A percentile compares a stretch with the other conserved stretches of the same genome.
Evolutionary conservation across 2,888 invertebrate species (phyloP).

Genomic region (Ophioninae sp.): DNA sequence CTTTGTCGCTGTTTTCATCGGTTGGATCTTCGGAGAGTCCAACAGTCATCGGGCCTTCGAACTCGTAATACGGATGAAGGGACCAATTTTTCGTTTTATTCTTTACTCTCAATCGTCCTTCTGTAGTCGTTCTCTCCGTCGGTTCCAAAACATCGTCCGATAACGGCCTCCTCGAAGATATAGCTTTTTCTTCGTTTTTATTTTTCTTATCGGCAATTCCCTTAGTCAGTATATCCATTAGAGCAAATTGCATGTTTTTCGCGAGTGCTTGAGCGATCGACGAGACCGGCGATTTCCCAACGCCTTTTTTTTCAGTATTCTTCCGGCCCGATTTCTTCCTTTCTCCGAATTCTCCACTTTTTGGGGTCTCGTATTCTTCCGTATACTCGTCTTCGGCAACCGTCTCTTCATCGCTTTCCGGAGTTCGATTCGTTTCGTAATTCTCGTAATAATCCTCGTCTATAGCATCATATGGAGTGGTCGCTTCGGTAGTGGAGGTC

Average conservation of each 20-base stretch:
- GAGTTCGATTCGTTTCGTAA: constrained; percentile 15
- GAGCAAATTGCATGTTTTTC: constrained; percentile 40
- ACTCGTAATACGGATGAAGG: constrained; percentile 57
- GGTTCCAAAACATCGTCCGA: neutral
- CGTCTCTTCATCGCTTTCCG: constrained; percentile 11
- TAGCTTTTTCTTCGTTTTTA: neutral
- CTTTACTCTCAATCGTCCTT: neutral
- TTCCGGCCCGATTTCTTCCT: neutral
- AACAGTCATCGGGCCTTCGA: constrained; percentile 62
- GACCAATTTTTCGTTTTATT: constrained; percentile 21
- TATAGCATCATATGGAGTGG: constrained; percentile 54
- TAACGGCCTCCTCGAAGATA: neutral
- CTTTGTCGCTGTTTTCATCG: neutral
- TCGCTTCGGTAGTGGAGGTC: constrained; percentile 5
- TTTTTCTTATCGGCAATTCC: constrained; percentile 19
- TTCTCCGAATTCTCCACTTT: neutral
- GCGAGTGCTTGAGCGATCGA: constrained; percentile 40
- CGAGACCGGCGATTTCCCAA: neutral
- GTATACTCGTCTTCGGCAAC: neutral
- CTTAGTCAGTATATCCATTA: constrained; percentile 44
- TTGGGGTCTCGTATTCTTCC: neutral
- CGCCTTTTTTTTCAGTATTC: neutral
- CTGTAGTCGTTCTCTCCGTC: neutral
- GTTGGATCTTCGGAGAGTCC: constrained; percentile 32
- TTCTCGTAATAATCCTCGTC: constrained; percentile 56